phyloP scores from a whole-genome alignment of 2,888 invertebrate species.

The Heterodera filipjevi region DNA sequence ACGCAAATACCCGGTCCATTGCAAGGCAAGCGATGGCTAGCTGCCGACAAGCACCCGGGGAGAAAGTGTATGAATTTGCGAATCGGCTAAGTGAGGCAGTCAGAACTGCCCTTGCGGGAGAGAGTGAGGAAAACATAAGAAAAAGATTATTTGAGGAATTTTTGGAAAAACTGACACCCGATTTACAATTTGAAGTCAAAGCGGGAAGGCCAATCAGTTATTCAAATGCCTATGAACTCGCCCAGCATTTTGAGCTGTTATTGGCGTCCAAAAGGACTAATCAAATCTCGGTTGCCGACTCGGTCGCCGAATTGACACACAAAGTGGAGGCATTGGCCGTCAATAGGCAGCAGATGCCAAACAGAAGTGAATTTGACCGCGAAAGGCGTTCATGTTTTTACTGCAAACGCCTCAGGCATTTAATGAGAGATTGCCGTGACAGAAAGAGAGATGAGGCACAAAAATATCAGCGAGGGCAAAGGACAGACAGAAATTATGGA shows the following conservation, averaged over 20 bases:
- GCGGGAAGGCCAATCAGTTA: not conserved
- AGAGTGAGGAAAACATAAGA: not conserved
- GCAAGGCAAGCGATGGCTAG: slow-evolving; percentile 2
- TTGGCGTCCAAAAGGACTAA: not conserved
- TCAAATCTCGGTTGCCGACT: not conserved
- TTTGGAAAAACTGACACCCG: not conserved
- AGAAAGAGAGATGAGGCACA: not conserved
- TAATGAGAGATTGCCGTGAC: not conserved
- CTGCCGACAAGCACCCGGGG: slow-evolving; percentile 3
- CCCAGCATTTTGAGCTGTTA: slow-evolving; percentile 15
- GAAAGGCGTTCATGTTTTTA: not conserved
- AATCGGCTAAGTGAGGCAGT: slow-evolving; percentile 3
- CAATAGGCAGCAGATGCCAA: not conserved
- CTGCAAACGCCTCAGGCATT: not conserved
- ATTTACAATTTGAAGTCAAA: slow-evolving; percentile 10
- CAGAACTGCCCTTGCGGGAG: not conserved
- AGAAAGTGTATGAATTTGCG: not conserved
- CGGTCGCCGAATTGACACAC: not conserved
- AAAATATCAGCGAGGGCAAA: not conserved
- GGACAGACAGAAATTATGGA: not conserved
- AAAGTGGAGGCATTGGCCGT: not conserved
- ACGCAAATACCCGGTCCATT: not conserved
- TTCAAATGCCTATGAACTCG: not conserved
- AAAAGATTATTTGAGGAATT: not conserved
- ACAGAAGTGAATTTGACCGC: not conserved